These are phyloP conservation scores for Myotis yumanensis DNA, from an alignment of 2,113 vertebrate genomes.

Conservation along the genomic window DNA sequence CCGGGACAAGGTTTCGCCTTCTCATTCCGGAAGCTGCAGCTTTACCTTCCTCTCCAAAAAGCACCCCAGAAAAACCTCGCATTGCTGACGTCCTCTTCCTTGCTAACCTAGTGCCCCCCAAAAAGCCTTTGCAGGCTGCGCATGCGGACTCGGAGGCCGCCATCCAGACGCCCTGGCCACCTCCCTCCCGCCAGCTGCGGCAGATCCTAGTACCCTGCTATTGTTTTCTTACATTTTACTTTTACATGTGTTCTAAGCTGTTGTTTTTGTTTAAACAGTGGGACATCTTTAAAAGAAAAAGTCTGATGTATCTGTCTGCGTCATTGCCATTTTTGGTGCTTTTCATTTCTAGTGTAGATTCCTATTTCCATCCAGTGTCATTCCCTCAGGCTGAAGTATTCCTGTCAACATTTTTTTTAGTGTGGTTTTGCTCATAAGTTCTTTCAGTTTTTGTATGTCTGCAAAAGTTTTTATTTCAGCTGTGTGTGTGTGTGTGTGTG, in stretches of 20 bases:
- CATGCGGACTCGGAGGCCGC: constrained; percentile 43
- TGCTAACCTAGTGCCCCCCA: accelerated
- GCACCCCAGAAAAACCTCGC: background rate
- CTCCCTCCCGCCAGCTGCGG: background rate
- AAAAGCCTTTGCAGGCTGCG: background rate
- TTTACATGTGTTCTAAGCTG: background rate
- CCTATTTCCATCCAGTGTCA: background rate
- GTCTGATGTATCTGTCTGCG: background rate
- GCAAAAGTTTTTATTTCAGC: background rate
- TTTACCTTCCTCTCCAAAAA: background rate
- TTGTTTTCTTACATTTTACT: background rate
- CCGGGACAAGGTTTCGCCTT: background rate
- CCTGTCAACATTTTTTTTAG: background rate
- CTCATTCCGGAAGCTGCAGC: too few relatives aligned
- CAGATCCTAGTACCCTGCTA: background rate
- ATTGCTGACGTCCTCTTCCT: background rate
- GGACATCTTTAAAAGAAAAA: background rate
- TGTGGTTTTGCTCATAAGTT: background rate
- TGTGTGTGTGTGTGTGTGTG: background rate
- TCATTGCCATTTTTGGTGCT: background rate
- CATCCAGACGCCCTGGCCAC: background rate
- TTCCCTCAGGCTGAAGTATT: background rate
- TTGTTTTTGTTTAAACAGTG: constrained; percentile 48
- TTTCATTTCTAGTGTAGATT: background rate
- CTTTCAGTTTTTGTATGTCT: background rate